Evolutionary conservation across 2,888 invertebrate genomes (phyloP).

Genomic region (Zaprionus bogoriensis): DNA sequence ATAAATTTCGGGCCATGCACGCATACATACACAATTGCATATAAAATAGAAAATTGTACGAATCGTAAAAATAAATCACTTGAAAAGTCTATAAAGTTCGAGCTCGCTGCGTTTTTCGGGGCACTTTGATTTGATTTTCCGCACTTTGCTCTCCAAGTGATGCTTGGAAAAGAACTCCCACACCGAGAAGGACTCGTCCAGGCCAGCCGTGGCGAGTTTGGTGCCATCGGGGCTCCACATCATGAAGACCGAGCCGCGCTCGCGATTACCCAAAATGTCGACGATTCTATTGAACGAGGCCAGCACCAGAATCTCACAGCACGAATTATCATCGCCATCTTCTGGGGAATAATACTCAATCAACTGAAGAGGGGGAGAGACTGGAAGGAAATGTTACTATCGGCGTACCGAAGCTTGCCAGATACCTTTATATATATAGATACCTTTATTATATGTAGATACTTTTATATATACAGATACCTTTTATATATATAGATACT

Average conservation of each 20-base stretch:
- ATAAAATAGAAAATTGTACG: neutral
- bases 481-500: too few relatives aligned
- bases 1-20: too few relatives aligned
- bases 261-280: slow-evolving; percentile 74
- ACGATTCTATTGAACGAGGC: slow-evolving; percentile 81
- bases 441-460: too few relatives aligned
- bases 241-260: slow-evolving; percentile 77
- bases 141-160: slow-evolving; percentile 4
- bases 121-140: neutral
- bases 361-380: neutral
- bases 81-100: slow-evolving; percentile 14
- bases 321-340: slow-evolving; percentile 46
- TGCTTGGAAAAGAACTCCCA: slow-evolving; percentile 81
- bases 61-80: slow-evolving; percentile 16
- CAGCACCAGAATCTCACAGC: slow-evolving; percentile 79
- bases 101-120: slow-evolving; percentile 3
- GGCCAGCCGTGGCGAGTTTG: slow-evolving; percentile 80
- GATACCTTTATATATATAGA: too few relatives aligned
- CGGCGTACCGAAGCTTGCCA: too few relatives aligned
- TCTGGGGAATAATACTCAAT: neutral
- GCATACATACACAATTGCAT: slow-evolving; percentile 15
- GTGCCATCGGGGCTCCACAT: slow-evolving; percentile 81
- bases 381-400: too few relatives aligned
- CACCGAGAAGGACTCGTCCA: slow-evolving; percentile 82
- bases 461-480: too few relatives aligned